These are phyloP conservation scores for Pyrocoelia pectoralis DNA, from an alignment of 2,888 invertebrate species.

Conservation along the genomic window DNA sequence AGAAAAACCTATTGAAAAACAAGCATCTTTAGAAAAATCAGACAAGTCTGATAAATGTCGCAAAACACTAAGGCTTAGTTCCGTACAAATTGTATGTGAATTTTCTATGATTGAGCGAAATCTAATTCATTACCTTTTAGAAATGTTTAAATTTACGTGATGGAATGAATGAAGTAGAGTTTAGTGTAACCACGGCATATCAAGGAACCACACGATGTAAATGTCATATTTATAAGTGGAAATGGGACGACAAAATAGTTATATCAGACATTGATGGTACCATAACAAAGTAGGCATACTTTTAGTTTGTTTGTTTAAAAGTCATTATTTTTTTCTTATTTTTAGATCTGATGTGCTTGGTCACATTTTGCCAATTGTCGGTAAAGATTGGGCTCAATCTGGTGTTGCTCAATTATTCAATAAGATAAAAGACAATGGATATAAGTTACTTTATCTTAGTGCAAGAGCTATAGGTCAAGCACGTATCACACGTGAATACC, in stretches of 20 bases:
- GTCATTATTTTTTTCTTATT: too few relatives aligned
- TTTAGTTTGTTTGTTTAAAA: constrained; percentile 12
- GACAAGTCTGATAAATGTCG: constrained; percentile 74
- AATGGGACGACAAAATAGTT: constrained; percentile 95
- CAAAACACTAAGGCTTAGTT: constrained; percentile 90
- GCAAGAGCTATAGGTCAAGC: constrained; percentile 96
- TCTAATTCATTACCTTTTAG: constrained; percentile 59
- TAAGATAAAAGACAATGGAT: constrained; percentile 96
- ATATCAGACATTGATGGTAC: constrained; percentile 99
- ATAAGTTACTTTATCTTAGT: constrained; percentile 95
- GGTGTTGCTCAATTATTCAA: constrained; percentile 98
- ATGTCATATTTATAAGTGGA: constrained; percentile 97
- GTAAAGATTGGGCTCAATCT: constrained; percentile 98
- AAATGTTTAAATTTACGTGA: constrained; percentile 85
- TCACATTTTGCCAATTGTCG: constrained; percentile 96
- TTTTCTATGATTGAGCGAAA: too few relatives aligned
- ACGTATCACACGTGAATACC: constrained; percentile 91
- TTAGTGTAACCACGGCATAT: constrained; percentile 98
- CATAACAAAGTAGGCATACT: constrained; percentile 83
- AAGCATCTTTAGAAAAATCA: constrained; percentile 29
- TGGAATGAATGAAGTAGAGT: constrained; percentile 96
- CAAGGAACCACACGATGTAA: constrained; percentile 97
- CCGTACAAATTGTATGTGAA: constrained; percentile 89
- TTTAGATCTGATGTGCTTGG: constrained; percentile 94
- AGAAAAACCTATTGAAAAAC: constrained; percentile 46